phyloP scores from a whole-genome alignment of 2,113 vertebrate genomes.

The Festucalex cinctus region DNA sequence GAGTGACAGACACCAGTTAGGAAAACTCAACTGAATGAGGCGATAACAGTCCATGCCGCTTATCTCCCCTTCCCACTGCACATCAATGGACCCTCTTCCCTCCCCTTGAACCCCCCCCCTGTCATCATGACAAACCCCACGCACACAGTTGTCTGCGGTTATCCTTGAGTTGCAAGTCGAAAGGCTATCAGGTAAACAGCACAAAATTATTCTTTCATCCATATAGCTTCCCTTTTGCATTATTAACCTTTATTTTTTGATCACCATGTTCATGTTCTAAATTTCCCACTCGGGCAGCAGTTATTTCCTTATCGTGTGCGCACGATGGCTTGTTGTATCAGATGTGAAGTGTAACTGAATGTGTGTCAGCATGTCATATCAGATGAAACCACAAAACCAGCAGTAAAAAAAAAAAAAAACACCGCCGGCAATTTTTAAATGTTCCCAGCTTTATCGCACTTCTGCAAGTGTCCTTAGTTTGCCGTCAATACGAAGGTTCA shows the following conservation, averaged over 20 bases:
- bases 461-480: constrained; percentile 15
- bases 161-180: background rate
- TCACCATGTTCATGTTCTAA: background rate
- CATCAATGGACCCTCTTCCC: constrained; percentile 4
- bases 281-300: background rate
- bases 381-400: constrained; percentile 45
- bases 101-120: background rate
- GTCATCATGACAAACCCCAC: background rate
- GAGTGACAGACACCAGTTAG: constrained; percentile 45
- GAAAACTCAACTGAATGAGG: constrained; percentile 41
- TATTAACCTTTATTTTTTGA: background rate
- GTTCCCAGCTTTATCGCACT: constrained; percentile 7
- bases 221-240: too few relatives aligned
- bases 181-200: background rate
- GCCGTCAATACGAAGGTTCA: constrained; percentile 26
- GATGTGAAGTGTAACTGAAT: constrained; percentile 44
- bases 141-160: background rate
- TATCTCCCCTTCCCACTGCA: constrained; percentile 65
- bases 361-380: constrained; percentile 53
- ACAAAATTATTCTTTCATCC: background rate
- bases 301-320: constrained; percentile 35
- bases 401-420: constrained; percentile 34
- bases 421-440: background rate
- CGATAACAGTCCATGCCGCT: constrained; percentile 63
- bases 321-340: constrained; percentile 24